Conservation (phyloP, 1,140 invertebrate species). For the Heliconius himera region DNA sequence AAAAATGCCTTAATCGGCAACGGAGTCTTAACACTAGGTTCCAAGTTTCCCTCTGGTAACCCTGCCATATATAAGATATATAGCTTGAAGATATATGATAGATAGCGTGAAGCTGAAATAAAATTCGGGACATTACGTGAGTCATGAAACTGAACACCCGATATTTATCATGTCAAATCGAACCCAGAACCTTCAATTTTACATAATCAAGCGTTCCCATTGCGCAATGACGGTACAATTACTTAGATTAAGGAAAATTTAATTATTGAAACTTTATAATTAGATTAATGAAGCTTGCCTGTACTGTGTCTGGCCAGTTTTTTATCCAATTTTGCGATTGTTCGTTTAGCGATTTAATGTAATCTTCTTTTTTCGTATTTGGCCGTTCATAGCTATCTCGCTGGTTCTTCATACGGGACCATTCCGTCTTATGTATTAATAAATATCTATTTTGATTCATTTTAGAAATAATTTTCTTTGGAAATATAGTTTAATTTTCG, state of each 20-base stretch:
- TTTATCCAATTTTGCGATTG: constrained; percentile 59
- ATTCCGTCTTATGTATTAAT: constrained; percentile 55
- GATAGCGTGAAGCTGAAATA: no score
- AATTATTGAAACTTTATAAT: background rate
- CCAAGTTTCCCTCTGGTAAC: no score
- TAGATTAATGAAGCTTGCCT: constrained; percentile 31
- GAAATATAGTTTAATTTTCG: background rate
- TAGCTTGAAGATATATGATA: no score
- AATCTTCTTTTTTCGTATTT: constrained; percentile 42
- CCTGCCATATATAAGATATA: no score
- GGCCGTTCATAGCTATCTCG: constrained; percentile 18
- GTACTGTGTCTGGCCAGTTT: constrained; percentile 55
- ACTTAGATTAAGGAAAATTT: background rate
- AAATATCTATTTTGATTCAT: constrained; percentile 37
- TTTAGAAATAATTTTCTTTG: background rate
- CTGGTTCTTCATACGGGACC: constrained; percentile 51
- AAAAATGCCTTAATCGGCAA: no score
- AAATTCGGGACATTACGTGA: no score
- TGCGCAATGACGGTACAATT: background rate
- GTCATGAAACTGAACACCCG: no score
- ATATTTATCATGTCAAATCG: no score
- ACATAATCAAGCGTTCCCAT: no score
- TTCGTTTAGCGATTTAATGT: constrained; percentile 54
- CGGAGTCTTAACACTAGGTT: no score
- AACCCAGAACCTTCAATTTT: no score